Base-by-base conservation (phyloP, 2,797 vertebrate species). In the Centroberyx gerrardi region DNA sequence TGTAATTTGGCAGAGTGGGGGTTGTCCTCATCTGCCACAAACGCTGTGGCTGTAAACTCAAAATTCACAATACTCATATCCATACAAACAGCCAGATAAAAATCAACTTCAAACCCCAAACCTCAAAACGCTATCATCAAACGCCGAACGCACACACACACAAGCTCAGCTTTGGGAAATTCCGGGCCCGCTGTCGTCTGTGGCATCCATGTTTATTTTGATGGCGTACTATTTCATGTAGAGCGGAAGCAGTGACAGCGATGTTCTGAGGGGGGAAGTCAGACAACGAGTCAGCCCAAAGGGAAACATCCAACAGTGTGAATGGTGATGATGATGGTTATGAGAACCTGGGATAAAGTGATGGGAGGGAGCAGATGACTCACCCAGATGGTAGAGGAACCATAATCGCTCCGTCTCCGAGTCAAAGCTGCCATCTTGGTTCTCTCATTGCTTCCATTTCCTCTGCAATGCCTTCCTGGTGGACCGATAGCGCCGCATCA, bases 341-440 rank as follows among this genome's bases (percentile, higher is more conserved):
- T 90, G 80, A 74, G 77, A 65, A 83, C 81, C 86, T 72, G 77
- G 61, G 65, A 53, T 51, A 36, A 40, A 48, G 81, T 60, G 83
- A 70, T 61, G 81, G 68, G 36, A 36, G 78, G 8, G 46, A 69
- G 60, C 88, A 89, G 89, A 92, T 83, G 90, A 90, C 84, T 87
- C 81, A 64, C 74, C 74, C 93, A 93, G 93, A 92, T 92, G 92
- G 93, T 51, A 3, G 44, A 76, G 72, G 31, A 75, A 62, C 75
- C 54, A 81, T 87, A 85, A 92, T 82, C 71, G 44, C 84, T 81
- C 56, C 12, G 76, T 88, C 77, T 89, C 59, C 8, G 56, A 85
- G 79, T 84, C 86, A 65, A 62, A 80, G 75, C 86, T 76, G 80
- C 77, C 85, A 74, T 74, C 76, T 84, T 84, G 68, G 44, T 88